Conservation (phyloP, 2,113 vertebrate genomes). For the Leucopternis melanops region DNA sequence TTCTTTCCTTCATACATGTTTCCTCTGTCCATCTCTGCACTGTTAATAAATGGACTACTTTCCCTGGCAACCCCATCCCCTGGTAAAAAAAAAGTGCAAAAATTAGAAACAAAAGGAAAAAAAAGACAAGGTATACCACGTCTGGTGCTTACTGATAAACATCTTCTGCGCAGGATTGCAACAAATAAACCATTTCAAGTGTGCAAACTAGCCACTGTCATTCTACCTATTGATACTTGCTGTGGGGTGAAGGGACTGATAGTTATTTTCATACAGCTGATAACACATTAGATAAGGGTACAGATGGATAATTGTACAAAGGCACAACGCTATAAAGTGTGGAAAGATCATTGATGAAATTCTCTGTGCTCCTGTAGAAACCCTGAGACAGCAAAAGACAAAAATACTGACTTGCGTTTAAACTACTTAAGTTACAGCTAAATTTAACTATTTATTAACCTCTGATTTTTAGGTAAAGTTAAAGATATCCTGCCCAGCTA, state of each 20-base stretch:
- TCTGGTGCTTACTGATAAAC: slow-evolving; percentile 79
- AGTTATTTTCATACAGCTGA: slow-evolving; percentile 30
- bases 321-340: neutral
- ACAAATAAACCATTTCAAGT: slow-evolving; percentile 79
- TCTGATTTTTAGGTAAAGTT: neutral
- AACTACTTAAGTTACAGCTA: slow-evolving; percentile 1
- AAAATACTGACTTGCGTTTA: neutral
- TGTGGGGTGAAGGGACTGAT: neutral
- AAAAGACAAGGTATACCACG: too few relatives aligned
- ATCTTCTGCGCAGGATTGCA: slow-evolving; percentile 69
- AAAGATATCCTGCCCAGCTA: neutral
- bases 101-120: neutral
- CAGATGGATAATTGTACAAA: neutral
- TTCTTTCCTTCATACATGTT: slow-evolving; percentile 88
- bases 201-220: slow-evolving; percentile 69
- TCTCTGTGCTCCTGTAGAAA: neutral
- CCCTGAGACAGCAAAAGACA: neutral
- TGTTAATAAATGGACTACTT: slow-evolving; percentile 86
- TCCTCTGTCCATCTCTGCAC: slow-evolving; percentile 73
- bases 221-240: slow-evolving; percentile 64
- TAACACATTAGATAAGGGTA: neutral
- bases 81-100: slow-evolving; percentile 51
- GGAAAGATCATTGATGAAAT: neutral
- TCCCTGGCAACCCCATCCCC: slow-evolving; percentile 86
- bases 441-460: slow-evolving; percentile 27